Base-by-base conservation (phyloP, 2,888 invertebrate genomes). In the Teleiodes luculella region DNA sequence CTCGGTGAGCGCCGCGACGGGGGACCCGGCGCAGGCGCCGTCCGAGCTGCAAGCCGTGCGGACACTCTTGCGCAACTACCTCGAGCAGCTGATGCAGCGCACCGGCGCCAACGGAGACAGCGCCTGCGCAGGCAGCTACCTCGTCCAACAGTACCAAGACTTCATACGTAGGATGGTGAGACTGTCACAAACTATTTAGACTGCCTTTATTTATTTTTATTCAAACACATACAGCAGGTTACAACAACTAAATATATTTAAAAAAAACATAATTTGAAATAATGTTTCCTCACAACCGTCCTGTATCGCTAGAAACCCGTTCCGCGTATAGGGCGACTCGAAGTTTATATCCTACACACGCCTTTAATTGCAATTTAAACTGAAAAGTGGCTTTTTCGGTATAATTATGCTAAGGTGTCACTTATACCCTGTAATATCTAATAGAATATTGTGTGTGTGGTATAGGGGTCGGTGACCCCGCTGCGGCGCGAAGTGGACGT, bases 151-250 rank as follows among this genome's bases (percentile, higher is more conserved):
- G 54, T 62, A 74, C 28, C 31, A 56, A 0, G 61, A 60, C 1
- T 79, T 82, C 57, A 66, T 86, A 3, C 36, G 60, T 1, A 63
- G 63, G 3, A 67, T 83, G 63, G 82, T 83, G 57, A 59, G 73
- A 20, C 18, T 3, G 10, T 14, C 3, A 8, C 39, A 14, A 39
- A 5, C 10, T 18, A n/a, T n/a, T n/a, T n/a, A n/a, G n/a, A n/a
- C n/a, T n/a, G n/a, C n/a, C n/a, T n/a, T n/a, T n/a, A n/a, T n/a
- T n/a, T n/a, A n/a, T n/a, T n/a, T n/a, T n/a, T n/a, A n/a, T n/a
- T n/a, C n/a, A n/a, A n/a, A n/a, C n/a, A n/a, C n/a, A n/a, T n/a
- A n/a, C n/a, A n/a, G n/a, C n/a, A n/a, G n/a, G n/a, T n/a, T n/a
- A n/a, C n/a, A n/a, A n/a, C n/a, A n/a, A n/a, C n/a, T n/a, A n/a